Evolutionary conservation across 2,888 invertebrate genomes (phyloP).

Genomic region (Ferrisia virgata): DNA sequence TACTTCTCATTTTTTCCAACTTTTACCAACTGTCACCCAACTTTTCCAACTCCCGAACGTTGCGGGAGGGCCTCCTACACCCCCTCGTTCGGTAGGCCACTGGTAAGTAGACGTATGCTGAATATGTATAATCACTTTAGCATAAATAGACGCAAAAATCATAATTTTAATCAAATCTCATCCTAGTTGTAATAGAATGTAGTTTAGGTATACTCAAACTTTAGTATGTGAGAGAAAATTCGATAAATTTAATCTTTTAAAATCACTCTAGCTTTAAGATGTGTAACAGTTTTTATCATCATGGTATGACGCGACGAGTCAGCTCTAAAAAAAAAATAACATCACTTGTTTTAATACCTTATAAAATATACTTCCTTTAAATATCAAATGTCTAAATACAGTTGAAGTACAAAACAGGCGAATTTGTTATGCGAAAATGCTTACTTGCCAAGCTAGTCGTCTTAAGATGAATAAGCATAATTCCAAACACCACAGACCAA

Average conservation of each 20-base stretch:
- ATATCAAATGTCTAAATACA: background rate
- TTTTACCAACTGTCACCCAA: too few relatives aligned
- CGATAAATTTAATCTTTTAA: background rate
- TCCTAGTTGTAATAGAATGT: background rate
- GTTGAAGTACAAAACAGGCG: background rate
- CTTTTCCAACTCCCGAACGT: too few relatives aligned
- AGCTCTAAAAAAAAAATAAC: background rate
- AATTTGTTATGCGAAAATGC: background rate
- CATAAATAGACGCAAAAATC: background rate
- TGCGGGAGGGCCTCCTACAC: too few relatives aligned
- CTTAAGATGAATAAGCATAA: background rate
- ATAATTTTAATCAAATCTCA: background rate
- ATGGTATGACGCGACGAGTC: background rate
- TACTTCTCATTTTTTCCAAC: too few relatives aligned
- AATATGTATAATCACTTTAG: background rate
- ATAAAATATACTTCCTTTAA: background rate
- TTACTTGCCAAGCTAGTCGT: too few relatives aligned
- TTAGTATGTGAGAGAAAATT: background rate
- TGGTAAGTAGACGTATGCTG: too few relatives aligned
- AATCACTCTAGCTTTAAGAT: background rate
- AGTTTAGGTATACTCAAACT: too few relatives aligned
- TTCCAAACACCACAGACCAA: slow-evolving; percentile 1
- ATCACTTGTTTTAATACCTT: background rate
- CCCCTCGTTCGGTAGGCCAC: too few relatives aligned
- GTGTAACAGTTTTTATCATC: background rate